A percentile compares a stretch with the other conserved stretches of the same genome.
These are phyloP conservation scores for Dipodomys ordii DNA, from an alignment of 2,113 vertebrate species.

Conservation along the genomic window DNA sequence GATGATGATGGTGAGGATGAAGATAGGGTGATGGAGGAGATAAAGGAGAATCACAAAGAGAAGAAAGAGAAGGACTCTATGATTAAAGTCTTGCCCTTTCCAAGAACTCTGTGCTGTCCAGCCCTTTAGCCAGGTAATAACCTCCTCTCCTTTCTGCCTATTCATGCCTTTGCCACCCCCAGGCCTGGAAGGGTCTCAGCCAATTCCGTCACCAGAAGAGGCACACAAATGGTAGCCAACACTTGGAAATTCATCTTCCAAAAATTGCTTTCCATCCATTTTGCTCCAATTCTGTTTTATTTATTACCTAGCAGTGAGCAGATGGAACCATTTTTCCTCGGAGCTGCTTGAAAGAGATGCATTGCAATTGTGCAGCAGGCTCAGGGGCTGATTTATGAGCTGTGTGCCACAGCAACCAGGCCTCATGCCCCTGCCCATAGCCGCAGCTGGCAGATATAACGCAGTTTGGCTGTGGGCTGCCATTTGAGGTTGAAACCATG, in stretches of 20 bases:
- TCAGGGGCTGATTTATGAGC: slow-evolving; percentile 80
- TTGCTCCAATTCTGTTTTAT: slow-evolving; percentile 82
- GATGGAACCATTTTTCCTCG: slow-evolving; percentile 84
- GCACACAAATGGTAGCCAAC: slow-evolving; percentile 57
- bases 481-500: slow-evolving; percentile 60
- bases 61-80: neutral
- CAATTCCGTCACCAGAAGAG: slow-evolving; percentile 21
- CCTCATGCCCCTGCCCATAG: neutral
- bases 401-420: slow-evolving; percentile 62
- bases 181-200: neutral
- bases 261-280: slow-evolving; percentile 82
- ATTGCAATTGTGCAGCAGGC: slow-evolving; percentile 72
- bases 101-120: neutral
- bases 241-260: slow-evolving; percentile 70
- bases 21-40: neutral
- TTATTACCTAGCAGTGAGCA: slow-evolving; percentile 83
- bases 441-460: slow-evolving; percentile 49
- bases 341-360: slow-evolving; percentile 79
- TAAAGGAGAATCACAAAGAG: neutral
- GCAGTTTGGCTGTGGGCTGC: slow-evolving; percentile 1
- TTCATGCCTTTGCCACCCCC: neutral
- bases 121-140: neutral
- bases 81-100: neutral
- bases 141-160: neutral
- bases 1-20: neutral